phyloP scores from a whole-genome alignment of 2,888 invertebrate species.

The Coenonympha glycerion region DNA sequence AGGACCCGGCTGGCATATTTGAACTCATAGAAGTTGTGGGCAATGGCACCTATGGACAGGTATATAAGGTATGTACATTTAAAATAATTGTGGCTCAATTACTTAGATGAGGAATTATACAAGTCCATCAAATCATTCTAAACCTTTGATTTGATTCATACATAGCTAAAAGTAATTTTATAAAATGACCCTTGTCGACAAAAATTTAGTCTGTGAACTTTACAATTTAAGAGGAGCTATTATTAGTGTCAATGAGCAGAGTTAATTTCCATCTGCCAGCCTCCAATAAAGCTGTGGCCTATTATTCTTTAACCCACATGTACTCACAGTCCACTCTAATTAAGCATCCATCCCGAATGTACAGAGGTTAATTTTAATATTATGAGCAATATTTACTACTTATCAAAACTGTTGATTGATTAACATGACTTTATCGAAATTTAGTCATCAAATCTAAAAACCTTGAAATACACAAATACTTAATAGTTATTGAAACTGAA shows the following conservation, averaged over 20 bases:
- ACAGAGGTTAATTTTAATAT: not conserved
- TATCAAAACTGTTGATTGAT: too few species aligned
- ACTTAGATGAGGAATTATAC: not conserved
- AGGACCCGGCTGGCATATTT: conserved; percentile 99
- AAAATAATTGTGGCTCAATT: not conserved
- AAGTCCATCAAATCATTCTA: not conserved
- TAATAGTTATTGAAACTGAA: too few species aligned
- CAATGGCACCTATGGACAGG: conserved; percentile 99
- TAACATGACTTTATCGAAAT: too few species aligned
- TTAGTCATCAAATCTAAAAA: too few species aligned
- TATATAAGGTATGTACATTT: conserved; percentile 89
- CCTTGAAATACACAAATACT: not conserved
- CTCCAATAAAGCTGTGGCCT: conserved; percentile 26
- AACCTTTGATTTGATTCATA: conserved; percentile 2
- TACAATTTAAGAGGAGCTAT: conserved; percentile 37
- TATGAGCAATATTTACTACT: too few species aligned
- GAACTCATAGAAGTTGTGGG: conserved; percentile 99
- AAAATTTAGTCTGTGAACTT: conserved; percentile 22
- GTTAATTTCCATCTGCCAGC: conserved; percentile 37
- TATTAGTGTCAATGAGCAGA: conserved; percentile 63
- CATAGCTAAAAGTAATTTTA: conserved; percentile 4
- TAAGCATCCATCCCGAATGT: not conserved
- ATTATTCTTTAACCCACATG: conserved; percentile 16
- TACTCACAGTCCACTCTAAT: conserved; percentile 3
- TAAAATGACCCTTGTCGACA: conserved; percentile 12